phyloP scores from a whole-genome alignment of 64 coral and sea anemone genomes.

The Catalaphyllia jardinei region DNA sequence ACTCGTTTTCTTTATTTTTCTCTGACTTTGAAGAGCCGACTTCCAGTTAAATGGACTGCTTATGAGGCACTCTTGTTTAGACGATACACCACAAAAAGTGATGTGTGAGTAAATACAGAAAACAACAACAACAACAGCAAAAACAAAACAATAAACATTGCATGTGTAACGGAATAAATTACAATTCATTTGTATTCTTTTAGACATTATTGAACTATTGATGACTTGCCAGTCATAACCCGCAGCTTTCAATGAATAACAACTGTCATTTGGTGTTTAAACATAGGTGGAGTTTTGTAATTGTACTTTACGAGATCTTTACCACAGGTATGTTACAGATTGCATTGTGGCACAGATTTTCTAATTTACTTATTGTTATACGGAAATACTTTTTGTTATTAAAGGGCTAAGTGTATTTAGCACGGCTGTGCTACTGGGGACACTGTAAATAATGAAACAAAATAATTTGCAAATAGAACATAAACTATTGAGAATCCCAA shows the following conservation, averaged over 20 bases:
- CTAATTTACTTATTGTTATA: background rate
- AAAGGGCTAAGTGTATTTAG: too few species aligned
- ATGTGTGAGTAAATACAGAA: conserved; percentile 32
- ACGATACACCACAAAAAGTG: conserved; percentile 49
- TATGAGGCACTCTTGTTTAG: conserved; percentile 45
- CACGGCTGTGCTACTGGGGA: too few species aligned
- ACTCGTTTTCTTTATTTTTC: background rate
- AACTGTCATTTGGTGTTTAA: background rate
- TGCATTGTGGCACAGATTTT: background rate
- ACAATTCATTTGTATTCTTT: background rate
- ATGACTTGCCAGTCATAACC: too few species aligned
- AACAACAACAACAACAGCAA: background rate
- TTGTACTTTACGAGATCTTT: conserved; percentile 65
- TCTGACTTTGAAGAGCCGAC: conserved; percentile 7
- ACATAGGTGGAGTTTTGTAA: conserved; percentile 59
- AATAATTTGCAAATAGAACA: too few species aligned
- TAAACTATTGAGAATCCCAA: too few species aligned
- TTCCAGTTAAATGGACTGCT: conserved; percentile 66
- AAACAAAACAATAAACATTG: too few species aligned
- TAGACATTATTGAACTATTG: background rate
- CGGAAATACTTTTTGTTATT: too few species aligned
- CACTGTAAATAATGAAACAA: too few species aligned
- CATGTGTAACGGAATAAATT: too few species aligned
- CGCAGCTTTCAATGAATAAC: background rate
- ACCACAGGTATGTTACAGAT: conserved; percentile 34